Base-by-base conservation (phyloP, 92 coral and sea anemone genomes). In the Pocillopora meandrina region DNA sequence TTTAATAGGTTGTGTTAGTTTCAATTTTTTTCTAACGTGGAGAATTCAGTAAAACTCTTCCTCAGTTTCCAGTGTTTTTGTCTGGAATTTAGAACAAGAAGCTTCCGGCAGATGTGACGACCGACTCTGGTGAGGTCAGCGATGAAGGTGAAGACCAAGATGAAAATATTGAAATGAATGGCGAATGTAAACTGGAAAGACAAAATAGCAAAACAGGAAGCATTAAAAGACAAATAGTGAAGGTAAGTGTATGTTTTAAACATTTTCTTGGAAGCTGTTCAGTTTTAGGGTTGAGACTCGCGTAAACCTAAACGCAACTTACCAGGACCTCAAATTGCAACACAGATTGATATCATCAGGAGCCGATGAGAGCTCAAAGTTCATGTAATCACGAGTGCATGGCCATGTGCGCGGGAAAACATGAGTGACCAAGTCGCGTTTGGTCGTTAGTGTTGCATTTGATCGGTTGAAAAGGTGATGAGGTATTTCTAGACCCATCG, bases 81-180 rank as follows among this genome's bases (percentile, higher is more conserved):
- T 21, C 74, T 61, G 58, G 16, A n/a, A 74, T 75, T 20, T 76
- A 97, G 99, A 95, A 95, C 72, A 97, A 97, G 77, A 97, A 94
- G 75, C 90, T 97, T 49, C 91, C 98, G 8, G 70, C 93, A 21
- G 93, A 89, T 81, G 82, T 90, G 42, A 92, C 86, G 68, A 88
- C 92, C 20, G 93, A 89, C 74, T 88, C 92, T 19, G 99, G 98
- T 26, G 95, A 97, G 80, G 99, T 97, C 34, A 95, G 98, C 56
- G 96, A 93, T 14, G 99, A 97, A 17, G 98, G 94, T 9, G 99
- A 94, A 17, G 99, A 94, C 5, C 81, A 90, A 68, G 98, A 94
- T 2, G 99, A 93, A 31, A 79, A 18, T 17, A 35, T 81, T 10
- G 90, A 79, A 2, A 67, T 87, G 56, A 97, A 92, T 84, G 94